phyloP scores from a whole-genome alignment of 2,797 vertebrate genomes.

The Numenius phaeopus region DNA sequence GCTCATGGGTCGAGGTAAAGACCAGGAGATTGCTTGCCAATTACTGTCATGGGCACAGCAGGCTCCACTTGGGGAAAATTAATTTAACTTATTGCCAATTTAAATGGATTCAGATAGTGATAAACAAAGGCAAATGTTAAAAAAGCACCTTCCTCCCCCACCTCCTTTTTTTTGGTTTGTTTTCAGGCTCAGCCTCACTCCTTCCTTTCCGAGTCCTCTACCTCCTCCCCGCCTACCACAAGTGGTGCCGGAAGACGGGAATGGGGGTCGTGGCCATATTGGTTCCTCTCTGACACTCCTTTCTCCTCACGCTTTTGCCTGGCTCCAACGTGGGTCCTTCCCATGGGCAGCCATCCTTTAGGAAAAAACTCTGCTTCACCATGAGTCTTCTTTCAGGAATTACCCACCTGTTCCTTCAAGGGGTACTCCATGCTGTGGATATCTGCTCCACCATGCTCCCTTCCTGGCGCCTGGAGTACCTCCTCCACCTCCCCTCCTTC shows the following conservation, averaged over 20 bases:
- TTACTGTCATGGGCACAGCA: not conserved
- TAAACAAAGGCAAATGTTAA: not conserved
- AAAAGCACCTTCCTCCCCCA: not conserved
- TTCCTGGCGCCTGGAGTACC: fast-evolving
- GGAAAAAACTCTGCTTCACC: not conserved
- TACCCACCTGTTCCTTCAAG: not conserved
- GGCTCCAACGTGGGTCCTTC: not conserved
- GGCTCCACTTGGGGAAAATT: not conserved
- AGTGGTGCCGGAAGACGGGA: not conserved
- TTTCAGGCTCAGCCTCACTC: not conserved
- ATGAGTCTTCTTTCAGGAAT: not conserved
- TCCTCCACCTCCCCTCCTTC: not conserved
- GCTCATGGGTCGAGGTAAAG: fast-evolving
- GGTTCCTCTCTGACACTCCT: not conserved
- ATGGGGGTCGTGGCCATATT: not conserved
- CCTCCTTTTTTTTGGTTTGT: not conserved
- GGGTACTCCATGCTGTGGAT: not conserved
- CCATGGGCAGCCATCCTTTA: fast-evolving
- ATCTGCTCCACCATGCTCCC: not conserved
- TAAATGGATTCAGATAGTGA: not conserved
- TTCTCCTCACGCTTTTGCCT: not conserved
- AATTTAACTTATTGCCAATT: not conserved
- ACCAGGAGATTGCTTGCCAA: not conserved
- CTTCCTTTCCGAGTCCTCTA: not conserved
- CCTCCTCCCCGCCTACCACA: fast-evolving